phyloP scores from a whole-genome alignment of 2,888 invertebrate genomes.

The Amphiduros pacificus region DNA sequence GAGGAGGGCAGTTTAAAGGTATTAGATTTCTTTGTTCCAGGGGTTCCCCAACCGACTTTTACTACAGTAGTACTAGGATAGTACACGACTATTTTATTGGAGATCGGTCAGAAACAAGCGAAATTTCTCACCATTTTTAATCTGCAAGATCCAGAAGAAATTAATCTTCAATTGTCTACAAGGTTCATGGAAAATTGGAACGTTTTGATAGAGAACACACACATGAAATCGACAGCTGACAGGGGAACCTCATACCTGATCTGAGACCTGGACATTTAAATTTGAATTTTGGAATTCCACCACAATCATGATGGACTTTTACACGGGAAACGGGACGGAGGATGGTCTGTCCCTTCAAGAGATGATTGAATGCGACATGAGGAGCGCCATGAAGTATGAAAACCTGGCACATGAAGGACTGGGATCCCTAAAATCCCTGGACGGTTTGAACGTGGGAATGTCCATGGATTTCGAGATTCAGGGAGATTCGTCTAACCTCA shows the following conservation, averaged over 20 bases:
- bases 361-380: constrained; percentile 85
- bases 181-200: constrained; percentile 5
- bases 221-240: too few relatives aligned
- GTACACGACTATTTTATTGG: too few relatives aligned
- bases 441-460: too few relatives aligned
- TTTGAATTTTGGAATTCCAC: constrained; percentile 16
- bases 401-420: too few relatives aligned
- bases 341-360: constrained; percentile 71
- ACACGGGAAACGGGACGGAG: constrained; percentile 15
- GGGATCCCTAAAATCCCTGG: too few relatives aligned
- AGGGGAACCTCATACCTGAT: background rate
- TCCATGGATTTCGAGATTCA: too few relatives aligned
- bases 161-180: background rate
- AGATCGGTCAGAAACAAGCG: constrained; percentile 7
- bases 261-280: constrained; percentile 19
- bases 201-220: background rate
- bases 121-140: background rate
- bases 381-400: too few relatives aligned
- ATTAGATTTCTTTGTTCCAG: constrained; percentile 31
- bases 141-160: background rate
- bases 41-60: constrained; percentile 25
- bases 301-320: constrained; percentile 30
- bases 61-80: too few relatives aligned
- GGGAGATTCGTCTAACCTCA: too few relatives aligned
- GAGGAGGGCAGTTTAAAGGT: constrained; percentile 23